Evolutionary conservation across 2,888 invertebrate species (phyloP).

Genomic region (Dexiosoma caninum): DNA sequence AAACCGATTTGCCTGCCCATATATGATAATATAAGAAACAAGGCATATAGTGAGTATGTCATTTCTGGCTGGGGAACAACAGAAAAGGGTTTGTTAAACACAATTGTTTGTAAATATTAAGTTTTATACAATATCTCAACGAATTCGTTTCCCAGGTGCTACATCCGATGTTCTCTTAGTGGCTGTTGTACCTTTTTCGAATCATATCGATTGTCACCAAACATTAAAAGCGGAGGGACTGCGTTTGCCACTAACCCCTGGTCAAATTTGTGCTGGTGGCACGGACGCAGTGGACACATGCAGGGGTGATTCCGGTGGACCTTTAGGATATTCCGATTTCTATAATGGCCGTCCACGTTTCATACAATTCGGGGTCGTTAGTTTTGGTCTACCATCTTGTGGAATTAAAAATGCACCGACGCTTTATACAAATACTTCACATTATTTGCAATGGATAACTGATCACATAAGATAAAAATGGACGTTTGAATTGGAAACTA

Average conservation of each 20-base stretch:
- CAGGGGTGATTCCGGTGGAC: constrained; percentile 72
- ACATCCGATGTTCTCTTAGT: constrained; percentile 44
- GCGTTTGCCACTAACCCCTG: constrained; percentile 63
- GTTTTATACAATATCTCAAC: neutral
- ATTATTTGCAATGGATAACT: constrained; percentile 80
- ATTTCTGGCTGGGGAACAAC: constrained; percentile 72
- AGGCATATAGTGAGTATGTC: constrained; percentile 63
- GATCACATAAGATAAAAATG: constrained; percentile 66
- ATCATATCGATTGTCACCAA: constrained; percentile 7
- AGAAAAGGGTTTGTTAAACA: constrained; percentile 67
- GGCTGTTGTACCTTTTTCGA: constrained; percentile 25
- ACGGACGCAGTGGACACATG: constrained; percentile 70
- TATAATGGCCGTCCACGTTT: constrained; percentile 65
- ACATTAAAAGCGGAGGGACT: constrained; percentile 16
- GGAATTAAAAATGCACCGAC: constrained; percentile 79
- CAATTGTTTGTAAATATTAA: neutral
- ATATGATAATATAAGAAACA: constrained; percentile 64
- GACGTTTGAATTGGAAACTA: neutral
- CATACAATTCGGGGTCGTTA: constrained; percentile 80
- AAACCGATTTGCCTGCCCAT: constrained; percentile 71
- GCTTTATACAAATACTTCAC: constrained; percentile 79
- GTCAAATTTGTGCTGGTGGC: constrained; percentile 74
- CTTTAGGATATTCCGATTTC: constrained; percentile 68
- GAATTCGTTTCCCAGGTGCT: neutral
- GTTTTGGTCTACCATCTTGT: constrained; percentile 81